Conservation (phyloP, 2,797 vertebrate species). For the Sternotherus odoratus region DNA sequence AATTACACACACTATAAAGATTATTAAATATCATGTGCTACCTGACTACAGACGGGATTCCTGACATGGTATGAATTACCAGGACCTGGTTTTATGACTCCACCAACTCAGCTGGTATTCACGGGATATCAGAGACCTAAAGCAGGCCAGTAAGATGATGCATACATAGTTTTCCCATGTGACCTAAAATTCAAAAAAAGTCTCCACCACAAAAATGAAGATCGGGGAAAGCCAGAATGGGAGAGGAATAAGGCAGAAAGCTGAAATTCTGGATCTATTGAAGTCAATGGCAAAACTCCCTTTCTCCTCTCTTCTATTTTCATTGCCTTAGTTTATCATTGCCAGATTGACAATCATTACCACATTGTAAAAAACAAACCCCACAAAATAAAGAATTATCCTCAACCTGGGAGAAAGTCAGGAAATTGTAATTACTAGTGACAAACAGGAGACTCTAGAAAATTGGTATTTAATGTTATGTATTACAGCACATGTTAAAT, state of each 20-base stretch:
- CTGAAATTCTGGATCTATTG: background rate
- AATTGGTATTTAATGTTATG: background rate
- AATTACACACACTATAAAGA: background rate
- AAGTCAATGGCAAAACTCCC: background rate
- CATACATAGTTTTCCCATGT: background rate
- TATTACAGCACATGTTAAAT: background rate
- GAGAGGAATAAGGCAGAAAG: background rate
- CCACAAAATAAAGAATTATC: background rate
- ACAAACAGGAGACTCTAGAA: background rate
- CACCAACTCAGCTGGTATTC: background rate
- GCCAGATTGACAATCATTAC: background rate
- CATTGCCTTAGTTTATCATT: background rate
- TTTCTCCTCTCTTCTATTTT: background rate
- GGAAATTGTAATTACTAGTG: background rate
- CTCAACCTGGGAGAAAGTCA: background rate
- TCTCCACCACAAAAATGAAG: background rate
- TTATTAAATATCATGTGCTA: background rate
- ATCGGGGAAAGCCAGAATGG: background rate
- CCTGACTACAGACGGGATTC: background rate
- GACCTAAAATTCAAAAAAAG: background rate
- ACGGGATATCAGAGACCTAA: background rate
- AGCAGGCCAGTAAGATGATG: background rate
- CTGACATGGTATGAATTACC: background rate
- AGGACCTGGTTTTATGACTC: background rate
- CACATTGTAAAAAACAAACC: background rate